These are phyloP conservation scores for Homalodisca vitripennis DNA, from an alignment of 1,140 invertebrate species.

Conservation along the genomic window DNA sequence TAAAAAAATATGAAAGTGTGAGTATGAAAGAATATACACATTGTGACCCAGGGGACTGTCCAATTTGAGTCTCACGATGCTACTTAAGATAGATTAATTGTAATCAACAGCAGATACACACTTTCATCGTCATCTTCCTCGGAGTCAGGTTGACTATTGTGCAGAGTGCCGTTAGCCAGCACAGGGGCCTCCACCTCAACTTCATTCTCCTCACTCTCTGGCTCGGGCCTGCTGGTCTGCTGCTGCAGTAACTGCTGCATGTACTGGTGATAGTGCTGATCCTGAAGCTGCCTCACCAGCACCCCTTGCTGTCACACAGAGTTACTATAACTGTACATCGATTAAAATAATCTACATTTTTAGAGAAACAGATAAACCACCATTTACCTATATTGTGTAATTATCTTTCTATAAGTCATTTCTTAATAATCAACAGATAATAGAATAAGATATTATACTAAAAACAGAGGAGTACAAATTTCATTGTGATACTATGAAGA, in stretches of 20 bases:
- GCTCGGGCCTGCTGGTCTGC: not conserved
- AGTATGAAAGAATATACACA: too few species aligned
- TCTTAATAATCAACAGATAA: too few species aligned
- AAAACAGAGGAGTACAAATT: too few species aligned
- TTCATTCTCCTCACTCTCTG: not conserved
- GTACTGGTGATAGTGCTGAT: conserved; percentile 97
- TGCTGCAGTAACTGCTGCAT: conserved; percentile 81
- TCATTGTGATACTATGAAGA: too few species aligned
- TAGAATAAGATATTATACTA: too few species aligned
- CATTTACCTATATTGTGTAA: not conserved
- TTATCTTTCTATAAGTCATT: not conserved
- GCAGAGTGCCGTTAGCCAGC: conserved; percentile 22
- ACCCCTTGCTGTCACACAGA: conserved; percentile 93
- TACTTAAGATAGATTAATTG: too few species aligned
- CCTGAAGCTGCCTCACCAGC: conserved; percentile 89
- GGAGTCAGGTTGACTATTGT: conserved; percentile 22
- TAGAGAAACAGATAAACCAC: conserved; percentile 28
- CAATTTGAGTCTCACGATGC: too few species aligned
- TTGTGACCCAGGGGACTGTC: too few species aligned
- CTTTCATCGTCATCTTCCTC: conserved; percentile 28
- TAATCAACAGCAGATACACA: not conserved
- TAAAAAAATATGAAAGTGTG: too few species aligned
- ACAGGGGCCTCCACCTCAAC: not conserved
- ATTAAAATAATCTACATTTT: not conserved
- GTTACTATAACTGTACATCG: too few species aligned